Evolutionary conservation across 2,888 invertebrate species (phyloP).

Genomic region (Bhutanitis thaidina): DNA sequence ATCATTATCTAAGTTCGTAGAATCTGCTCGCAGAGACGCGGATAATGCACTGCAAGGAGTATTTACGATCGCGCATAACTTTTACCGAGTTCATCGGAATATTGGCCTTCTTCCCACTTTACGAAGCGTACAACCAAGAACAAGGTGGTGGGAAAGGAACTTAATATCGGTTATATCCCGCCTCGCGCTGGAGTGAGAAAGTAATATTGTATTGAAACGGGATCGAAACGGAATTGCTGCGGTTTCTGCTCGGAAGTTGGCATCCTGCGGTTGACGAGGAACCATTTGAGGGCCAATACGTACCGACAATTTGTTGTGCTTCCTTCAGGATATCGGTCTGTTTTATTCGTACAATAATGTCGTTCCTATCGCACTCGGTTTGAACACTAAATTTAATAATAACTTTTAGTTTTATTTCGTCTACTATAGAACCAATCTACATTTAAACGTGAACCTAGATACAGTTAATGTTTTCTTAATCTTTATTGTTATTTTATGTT

Average conservation of each 20-base stretch:
- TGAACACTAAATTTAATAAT: too few relatives aligned
- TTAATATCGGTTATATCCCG: slow-evolving; percentile 24
- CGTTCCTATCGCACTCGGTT: too few relatives aligned
- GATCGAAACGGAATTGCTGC: slow-evolving; percentile 35
- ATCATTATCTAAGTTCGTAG: too few relatives aligned
- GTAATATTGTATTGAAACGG: slow-evolving; percentile 28
- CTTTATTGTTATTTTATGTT: too few relatives aligned
- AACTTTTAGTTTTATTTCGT: too few relatives aligned
- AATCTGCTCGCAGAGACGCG: too few relatives aligned
- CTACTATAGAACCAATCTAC: too few relatives aligned
- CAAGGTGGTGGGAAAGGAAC: slow-evolving; percentile 5
- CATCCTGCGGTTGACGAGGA: slow-evolving; percentile 32
- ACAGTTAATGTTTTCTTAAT: too few relatives aligned
- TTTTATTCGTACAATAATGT: not conserved
- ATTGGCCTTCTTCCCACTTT: slow-evolving; percentile 11
- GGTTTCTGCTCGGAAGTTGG: slow-evolving; percentile 39
- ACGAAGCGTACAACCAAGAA: slow-evolving; percentile 13
- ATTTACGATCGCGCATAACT: slow-evolving; percentile 11
- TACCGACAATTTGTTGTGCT: slow-evolving; percentile 13
- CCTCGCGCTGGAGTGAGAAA: slow-evolving; percentile 21
- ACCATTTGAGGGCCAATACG: slow-evolving; percentile 24
- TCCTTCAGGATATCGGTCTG: slow-evolving; percentile 3
- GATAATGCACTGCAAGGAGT: not conserved
- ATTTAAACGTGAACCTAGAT: too few relatives aligned
- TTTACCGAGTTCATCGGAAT: slow-evolving; percentile 3